phyloP scores from a whole-genome alignment of 2,888 invertebrate species.

The Anthophora plumipes region DNA sequence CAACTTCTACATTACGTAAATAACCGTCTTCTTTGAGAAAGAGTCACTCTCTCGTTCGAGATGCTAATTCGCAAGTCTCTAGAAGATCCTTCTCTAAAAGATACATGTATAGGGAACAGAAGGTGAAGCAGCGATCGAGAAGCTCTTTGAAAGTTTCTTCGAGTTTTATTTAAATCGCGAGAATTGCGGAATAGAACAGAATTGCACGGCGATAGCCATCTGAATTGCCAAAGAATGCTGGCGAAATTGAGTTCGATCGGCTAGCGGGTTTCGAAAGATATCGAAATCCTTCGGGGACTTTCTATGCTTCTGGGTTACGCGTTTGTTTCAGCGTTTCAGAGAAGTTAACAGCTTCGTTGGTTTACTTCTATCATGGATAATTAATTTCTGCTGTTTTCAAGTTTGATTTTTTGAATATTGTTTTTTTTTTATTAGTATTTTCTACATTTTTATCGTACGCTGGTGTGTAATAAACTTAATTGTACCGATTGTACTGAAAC shows the following conservation, averaged over 20 bases:
- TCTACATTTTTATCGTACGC: no score
- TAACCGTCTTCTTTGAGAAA: not conserved
- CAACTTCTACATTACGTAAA: slow-evolving; percentile 21
- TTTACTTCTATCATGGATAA: no score
- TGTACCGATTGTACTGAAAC: no score
- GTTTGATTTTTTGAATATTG: no score
- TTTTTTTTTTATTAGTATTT: no score
- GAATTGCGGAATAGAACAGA: not conserved
- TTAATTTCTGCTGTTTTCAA: no score
- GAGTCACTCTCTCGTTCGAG: not conserved
- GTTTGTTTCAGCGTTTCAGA: not conserved
- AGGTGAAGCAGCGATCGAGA: no score
- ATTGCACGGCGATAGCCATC: not conserved
- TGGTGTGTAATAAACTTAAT: no score
- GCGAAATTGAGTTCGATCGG: not conserved
- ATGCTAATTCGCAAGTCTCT: not conserved
- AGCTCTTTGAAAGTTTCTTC: not conserved
- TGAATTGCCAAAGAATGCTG: not conserved
- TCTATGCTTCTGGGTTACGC: not conserved
- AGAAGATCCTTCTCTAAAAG: no score
- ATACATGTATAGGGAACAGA: no score
- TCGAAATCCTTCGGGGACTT: not conserved
- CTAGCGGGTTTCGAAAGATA: not conserved
- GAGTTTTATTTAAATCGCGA: slow-evolving; percentile 2
- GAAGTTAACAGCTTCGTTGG: not conserved